Evolutionary conservation across 2,888 invertebrate species (phyloP), one percentile per base, ranked within the genome.

Genomic region (Drosophila testacea): DNA sequence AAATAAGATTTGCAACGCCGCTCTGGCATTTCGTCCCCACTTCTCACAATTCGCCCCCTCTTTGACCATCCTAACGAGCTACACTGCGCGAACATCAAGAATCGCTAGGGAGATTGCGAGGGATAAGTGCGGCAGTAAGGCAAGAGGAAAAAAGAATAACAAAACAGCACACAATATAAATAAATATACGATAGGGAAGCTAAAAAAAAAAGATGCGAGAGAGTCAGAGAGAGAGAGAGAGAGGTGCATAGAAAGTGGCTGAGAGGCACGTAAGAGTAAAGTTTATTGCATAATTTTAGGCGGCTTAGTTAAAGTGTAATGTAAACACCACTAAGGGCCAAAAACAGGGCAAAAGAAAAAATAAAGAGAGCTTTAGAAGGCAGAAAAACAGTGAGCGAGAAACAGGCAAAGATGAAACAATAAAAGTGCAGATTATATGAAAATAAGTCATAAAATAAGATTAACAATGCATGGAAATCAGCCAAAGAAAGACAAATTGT

Each of bases 261-360:
- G 78, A 65, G 70, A 62, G 83, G 72, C 83, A 75, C 87, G 84
- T 86, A 83, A 87, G 79, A 84, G 77, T 79, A 85, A 85, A 88
- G 88, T 85, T 85, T 88, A 89, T 85, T 86, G 85, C 85, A 88
- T 89, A 89, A 84, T 85, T 88, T 85, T 77, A 82, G 83, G 70
- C 85, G 73, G 88, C 82, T 84, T 82, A 89, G 77, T 79, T 77
- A 77, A 84, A 84, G 85, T 85, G 85, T 77, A 85, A 85, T 88
- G 89, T 85, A 85, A 89, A 85, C 84, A 83, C 69, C 78, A 67
- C 59, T 46, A 62, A 61, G 52, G 56, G 61, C 52, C 39, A 51
- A 27, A 39, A 39, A 60, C 51, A 51, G 44, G 16, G 22, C 34
- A 39, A 51, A 32, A 51, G 28, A 41, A 59, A 54, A 55, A 52